phyloP scores from a whole-genome alignment of 2,888 invertebrate genomes.

The Pseudolycoriella hygida region DNA sequence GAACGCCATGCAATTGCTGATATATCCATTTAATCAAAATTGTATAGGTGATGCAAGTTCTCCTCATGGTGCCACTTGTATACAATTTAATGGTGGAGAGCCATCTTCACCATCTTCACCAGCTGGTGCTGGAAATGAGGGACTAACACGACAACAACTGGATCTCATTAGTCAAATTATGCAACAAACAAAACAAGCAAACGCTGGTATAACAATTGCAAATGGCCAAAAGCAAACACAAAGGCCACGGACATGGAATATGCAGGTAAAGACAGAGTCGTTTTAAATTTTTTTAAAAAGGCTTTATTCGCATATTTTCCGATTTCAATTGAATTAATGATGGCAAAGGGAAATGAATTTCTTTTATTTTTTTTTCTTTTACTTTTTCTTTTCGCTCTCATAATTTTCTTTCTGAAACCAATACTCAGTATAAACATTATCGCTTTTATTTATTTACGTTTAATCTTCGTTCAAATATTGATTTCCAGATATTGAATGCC shows the following conservation, averaged over 20 bases:
- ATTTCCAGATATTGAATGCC: conserved; percentile 4
- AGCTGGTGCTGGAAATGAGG: conserved; percentile 35
- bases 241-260: conserved; percentile 37
- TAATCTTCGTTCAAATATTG: conserved; percentile 5
- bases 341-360: not conserved
- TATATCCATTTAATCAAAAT: not conserved
- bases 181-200: conserved; percentile 53
- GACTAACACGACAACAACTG: conserved; percentile 52
- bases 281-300: too few species aligned
- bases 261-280: conserved; percentile 34
- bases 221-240: conserved; percentile 23
- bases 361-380: not conserved
- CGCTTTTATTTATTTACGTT: conserved; percentile 5
- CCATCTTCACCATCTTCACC: conserved; percentile 33
- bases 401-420: not conserved
- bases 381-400: too few species aligned
- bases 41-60: conserved; percentile 37
- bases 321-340: too few species aligned
- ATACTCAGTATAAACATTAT: conserved; percentile 1
- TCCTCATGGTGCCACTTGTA: conserved; percentile 41
- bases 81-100: conserved; percentile 33
- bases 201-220: conserved; percentile 26
- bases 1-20: not conserved
- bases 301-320: too few species aligned
- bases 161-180: conserved; percentile 61